Evolutionary conservation across 2,113 vertebrate species (phyloP), one percentile per base, ranked within the genome.

Genomic region (Atherinomorus stipes): DNA sequence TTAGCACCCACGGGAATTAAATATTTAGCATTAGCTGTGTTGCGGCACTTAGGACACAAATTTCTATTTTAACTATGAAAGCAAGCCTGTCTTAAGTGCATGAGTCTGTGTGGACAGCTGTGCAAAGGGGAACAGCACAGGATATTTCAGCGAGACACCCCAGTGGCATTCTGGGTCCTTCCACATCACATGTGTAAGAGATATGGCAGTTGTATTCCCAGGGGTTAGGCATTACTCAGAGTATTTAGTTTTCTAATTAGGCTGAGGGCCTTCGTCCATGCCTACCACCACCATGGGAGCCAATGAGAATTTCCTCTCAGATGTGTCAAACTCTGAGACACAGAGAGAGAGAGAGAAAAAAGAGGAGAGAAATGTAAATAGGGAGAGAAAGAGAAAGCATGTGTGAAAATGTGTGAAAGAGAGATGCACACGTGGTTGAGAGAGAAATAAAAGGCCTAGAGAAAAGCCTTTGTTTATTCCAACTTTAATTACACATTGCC

Each of bases 11-110:
- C 0, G 97, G 97, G 98, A 99, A 97, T 98, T 96, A 96, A 96
- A 99, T 98, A 98, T 98, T 99, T 99, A 98, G 96, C 96, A 98
- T 98, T 97, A 96, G 97, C 97, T 95, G 95, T 97, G 96, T 98
- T 97, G 95, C 96, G 95, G 96, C 95, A 95, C 95, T 96, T 95
- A 97, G 96, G 96, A 98, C 97, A 98, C 97, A 98, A 96, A 98
- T 98, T 97, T 98, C 96, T 98, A 96, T 98, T 99, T 99, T 98
- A 95, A 97, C 97, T 97, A 96, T 97, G 97, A 98, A 98, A 97
- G 96, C 92, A 81, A 94, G 94, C 92, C 93, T 94, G 95, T 94
- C 93, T 95, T 90, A 95, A 96, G 95, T 95, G 94, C 95, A 94
- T 90, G 95, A 88, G 94, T 95, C 94, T 93, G 94, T 93, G 93